These are phyloP conservation scores for Linepithema humile DNA, from an alignment of 1,140 invertebrate genomes.

Conservation along the genomic window DNA sequence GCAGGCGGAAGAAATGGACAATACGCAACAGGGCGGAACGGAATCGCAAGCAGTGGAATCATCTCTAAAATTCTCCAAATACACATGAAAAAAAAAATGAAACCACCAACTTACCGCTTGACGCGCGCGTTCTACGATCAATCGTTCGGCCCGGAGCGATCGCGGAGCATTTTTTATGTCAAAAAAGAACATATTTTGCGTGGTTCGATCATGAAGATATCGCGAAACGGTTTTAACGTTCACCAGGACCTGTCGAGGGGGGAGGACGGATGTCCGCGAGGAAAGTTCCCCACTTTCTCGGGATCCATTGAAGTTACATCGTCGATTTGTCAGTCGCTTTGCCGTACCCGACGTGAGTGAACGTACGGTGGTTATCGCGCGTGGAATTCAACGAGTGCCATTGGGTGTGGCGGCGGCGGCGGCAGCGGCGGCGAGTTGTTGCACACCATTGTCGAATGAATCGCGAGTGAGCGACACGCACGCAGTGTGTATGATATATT, in stretches of 20 bases:
- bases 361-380: conserved; percentile 50
- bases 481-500: no score
- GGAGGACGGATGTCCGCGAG: background rate
- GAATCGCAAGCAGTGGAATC: background rate
- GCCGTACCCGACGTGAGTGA: conserved; percentile 25
- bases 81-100: no score
- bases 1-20: background rate
- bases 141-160: no score
- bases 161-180: no score
- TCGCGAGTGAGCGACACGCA: no score
- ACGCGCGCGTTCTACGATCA: no score
- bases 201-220: no score
- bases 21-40: conserved; percentile 21
- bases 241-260: conserved; percentile 17
- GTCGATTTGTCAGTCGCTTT: conserved; percentile 64
- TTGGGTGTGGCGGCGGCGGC: conserved; percentile 50
- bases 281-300: conserved; percentile 40
- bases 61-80: no score
- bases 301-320: conserved; percentile 59
- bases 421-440: background rate
- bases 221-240: conserved; percentile 28
- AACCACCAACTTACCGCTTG: no score
- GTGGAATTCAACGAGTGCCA: conserved; percentile 46
- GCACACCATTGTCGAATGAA: no score
- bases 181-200: no score